Evolutionary conservation across 2,888 invertebrate genomes (phyloP).

Genomic region (Mythimna pallens): DNA sequence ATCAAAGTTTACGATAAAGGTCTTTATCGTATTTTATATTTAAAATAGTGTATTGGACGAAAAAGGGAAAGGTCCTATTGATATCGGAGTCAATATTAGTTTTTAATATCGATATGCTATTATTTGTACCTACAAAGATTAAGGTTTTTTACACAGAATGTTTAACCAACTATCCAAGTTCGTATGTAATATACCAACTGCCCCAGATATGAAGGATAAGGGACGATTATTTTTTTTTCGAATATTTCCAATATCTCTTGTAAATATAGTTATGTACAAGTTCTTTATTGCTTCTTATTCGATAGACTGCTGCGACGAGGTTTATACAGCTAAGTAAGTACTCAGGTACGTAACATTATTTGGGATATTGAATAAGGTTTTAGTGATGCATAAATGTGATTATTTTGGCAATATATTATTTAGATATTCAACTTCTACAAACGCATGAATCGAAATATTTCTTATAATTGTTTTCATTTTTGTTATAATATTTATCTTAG

Average conservation of each 20-base stretch:
- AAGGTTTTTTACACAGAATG: slow-evolving; percentile 42
- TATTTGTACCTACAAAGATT: slow-evolving; percentile 60
- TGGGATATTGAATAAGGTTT: not conserved
- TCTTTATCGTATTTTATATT: slow-evolving; percentile 68
- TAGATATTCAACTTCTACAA: too few species aligned
- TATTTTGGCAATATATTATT: not conserved
- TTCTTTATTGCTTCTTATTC: slow-evolving; percentile 38
- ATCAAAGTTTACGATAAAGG: slow-evolving; percentile 72
- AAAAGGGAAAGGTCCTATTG: slow-evolving; percentile 55
- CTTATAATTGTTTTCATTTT: too few species aligned
- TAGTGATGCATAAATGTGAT: not conserved
- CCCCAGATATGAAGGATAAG: slow-evolving; percentile 36
- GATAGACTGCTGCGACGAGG: slow-evolving; percentile 23
- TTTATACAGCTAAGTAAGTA: slow-evolving; percentile 7
- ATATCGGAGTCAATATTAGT: slow-evolving; percentile 63
- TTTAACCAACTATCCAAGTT: slow-evolving; percentile 4
- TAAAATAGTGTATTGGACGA: slow-evolving; percentile 56
- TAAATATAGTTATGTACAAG: slow-evolving; percentile 52
- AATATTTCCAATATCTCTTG: slow-evolving; percentile 52
- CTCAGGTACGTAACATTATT: slow-evolving; percentile 1
- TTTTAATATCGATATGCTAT: slow-evolving; percentile 63
- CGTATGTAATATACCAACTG: slow-evolving; percentile 42
- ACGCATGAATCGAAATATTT: too few species aligned
- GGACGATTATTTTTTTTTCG: slow-evolving; percentile 39
- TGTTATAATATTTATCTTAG: too few species aligned